phyloP scores from a whole-genome alignment of 2,113 vertebrate genomes.

The Mus spicilegus region DNA sequence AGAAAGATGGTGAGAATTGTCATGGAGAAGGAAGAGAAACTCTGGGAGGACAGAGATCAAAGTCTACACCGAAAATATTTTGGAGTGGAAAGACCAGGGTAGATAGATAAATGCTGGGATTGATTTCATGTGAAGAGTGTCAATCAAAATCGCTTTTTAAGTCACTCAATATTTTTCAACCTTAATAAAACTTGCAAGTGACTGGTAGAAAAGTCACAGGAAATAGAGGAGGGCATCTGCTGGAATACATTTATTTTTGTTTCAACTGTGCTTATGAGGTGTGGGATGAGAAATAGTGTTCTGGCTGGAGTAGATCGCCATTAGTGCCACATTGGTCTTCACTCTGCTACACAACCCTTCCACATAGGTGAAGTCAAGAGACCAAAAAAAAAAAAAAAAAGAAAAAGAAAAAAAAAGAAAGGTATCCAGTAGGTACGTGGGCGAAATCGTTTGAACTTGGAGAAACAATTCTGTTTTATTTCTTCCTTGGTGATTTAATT shows the following conservation, averaged over 20 bases:
- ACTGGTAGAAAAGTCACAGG: background rate
- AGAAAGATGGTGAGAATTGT: constrained; percentile 10
- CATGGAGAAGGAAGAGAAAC: background rate
- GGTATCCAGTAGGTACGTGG: background rate
- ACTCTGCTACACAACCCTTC: background rate
- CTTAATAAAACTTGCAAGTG: background rate
- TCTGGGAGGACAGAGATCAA: background rate
- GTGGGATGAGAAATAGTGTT: background rate
- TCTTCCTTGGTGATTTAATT: background rate
- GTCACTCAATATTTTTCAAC: background rate
- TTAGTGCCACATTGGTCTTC: background rate
- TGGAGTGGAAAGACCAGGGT: background rate
- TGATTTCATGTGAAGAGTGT: background rate
- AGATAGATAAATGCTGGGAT: background rate
- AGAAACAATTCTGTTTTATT: background rate
- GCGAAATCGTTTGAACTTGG: background rate
- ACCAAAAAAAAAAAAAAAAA: background rate
- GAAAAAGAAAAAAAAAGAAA: background rate
- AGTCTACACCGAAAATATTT: background rate
- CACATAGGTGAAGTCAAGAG: background rate
- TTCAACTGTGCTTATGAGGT: background rate
- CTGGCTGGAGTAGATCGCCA: background rate
- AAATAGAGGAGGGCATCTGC: background rate
- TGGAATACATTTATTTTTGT: background rate
- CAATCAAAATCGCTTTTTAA: background rate